phyloP scores from a whole-genome alignment of 2,113 vertebrate species.

The Cavia aperea region DNA sequence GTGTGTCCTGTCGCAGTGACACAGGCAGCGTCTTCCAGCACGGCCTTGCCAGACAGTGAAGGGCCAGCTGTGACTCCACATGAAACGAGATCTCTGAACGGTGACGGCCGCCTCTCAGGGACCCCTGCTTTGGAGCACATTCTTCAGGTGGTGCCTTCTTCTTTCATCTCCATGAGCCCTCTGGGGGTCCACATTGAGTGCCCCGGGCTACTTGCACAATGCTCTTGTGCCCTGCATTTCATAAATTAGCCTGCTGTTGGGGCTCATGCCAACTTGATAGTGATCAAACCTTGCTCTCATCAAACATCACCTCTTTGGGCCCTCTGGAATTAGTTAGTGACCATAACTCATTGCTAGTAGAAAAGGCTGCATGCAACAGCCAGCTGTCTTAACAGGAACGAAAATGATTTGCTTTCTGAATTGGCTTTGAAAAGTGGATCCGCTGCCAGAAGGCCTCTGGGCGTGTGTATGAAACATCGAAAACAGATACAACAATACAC shows the following conservation, averaged over 20 bases:
- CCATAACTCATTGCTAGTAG: conserved; percentile 54
- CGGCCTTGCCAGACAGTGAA: background rate
- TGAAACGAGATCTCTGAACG: background rate
- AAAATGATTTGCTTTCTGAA: conserved; percentile 68
- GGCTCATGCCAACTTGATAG: conserved; percentile 60
- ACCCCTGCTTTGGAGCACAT: background rate
- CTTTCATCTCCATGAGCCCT: background rate
- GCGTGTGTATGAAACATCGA: conserved; percentile 71
- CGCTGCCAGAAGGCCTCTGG: conserved; percentile 71
- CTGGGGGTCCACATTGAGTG: background rate
- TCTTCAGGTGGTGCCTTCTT: background rate
- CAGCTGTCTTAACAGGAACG: conserved; percentile 67
- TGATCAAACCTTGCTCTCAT: conserved; percentile 46
- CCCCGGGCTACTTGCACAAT: background rate
- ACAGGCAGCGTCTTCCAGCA: background rate
- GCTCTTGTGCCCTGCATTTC: background rate
- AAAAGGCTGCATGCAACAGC: conserved; percentile 55
- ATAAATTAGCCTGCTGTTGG: conserved; percentile 62
- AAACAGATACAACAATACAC: conserved; percentile 71
- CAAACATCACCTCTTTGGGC: conserved; percentile 50
- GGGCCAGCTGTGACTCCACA: background rate
- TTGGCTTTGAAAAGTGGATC: conserved; percentile 67
- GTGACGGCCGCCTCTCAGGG: background rate
- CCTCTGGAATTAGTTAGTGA: conserved; percentile 63
- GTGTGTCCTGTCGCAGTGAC: background rate